Evolutionary conservation across 53 echinoderm and acorn worm species (phyloP).

Genomic region (Paracentrotus lividus): DNA sequence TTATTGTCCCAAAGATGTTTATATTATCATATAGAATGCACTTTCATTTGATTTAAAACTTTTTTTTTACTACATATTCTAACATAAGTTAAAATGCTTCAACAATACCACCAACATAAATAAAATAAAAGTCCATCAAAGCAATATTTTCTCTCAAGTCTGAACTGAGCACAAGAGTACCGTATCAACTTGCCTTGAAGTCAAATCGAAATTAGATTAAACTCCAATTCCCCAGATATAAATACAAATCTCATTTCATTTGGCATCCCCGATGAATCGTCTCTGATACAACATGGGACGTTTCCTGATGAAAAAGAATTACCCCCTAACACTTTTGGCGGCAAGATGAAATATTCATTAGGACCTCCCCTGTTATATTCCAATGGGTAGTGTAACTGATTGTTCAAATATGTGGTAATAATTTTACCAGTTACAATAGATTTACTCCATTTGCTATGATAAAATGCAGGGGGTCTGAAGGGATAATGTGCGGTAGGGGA

Average conservation of each 20-base stretch:
- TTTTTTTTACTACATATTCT: background rate
- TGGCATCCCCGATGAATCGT: conserved; percentile 2
- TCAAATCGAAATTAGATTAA: conserved; percentile 33
- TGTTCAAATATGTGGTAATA: background rate
- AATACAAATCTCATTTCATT: conserved; percentile 48
- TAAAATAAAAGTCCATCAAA: background rate
- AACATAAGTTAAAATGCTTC: too few species aligned
- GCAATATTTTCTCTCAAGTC: background rate
- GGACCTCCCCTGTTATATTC: background rate
- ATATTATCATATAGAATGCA: background rate
- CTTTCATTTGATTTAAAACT: background rate
- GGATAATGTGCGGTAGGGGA: background rate
- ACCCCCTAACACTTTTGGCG: conserved; percentile 49
- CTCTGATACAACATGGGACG: background rate
- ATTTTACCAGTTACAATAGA: background rate
- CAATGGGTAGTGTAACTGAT: background rate
- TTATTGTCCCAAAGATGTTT: background rate
- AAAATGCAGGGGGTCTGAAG: background rate
- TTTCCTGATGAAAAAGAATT: conserved; percentile 37
- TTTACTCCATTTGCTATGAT: background rate
- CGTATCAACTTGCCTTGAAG: background rate
- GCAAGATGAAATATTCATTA: conserved; percentile 24
- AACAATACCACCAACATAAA: background rate
- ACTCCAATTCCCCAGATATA: conserved; percentile 28
- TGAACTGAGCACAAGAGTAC: background rate